A percentile compares a stretch with the other conserved stretches of the same genome.
Evolutionary conservation across 1,140 invertebrate species (phyloP).

Genomic region (Neodiprion virginianus): DNA sequence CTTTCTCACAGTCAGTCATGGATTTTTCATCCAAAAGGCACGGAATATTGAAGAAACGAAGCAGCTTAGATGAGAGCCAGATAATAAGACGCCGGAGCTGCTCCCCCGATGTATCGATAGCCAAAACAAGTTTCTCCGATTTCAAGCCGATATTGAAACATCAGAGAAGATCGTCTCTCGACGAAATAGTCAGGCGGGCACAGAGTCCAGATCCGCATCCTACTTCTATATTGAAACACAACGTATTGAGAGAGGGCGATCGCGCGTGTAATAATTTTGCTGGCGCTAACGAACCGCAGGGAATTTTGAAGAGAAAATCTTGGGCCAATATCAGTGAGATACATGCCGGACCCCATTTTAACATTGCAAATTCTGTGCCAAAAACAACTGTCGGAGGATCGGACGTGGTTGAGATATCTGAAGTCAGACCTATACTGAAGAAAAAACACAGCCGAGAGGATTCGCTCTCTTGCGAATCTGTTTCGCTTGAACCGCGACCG

Average conservation of each 20-base stretch:
- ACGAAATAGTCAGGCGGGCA: conserved; percentile 69
- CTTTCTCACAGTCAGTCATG: conserved; percentile 72
- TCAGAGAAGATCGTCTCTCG: conserved; percentile 72
- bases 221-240: conserved; percentile 74
- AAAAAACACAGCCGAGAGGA: conserved; percentile 70
- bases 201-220: conserved; percentile 62
- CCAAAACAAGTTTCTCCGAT: conserved; percentile 64
- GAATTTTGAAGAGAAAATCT: conserved; percentile 78
- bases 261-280: conserved; percentile 64
- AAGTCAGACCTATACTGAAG: conserved; percentile 81
- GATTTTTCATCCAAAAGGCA: conserved; percentile 70
- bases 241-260: conserved; percentile 67
- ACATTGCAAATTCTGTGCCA: conserved; percentile 73
- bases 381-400: conserved; percentile 67
- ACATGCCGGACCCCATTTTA: conserved; percentile 69
- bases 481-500: conserved; percentile 61
- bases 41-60: conserved; percentile 81
- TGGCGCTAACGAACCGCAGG: conserved; percentile 71
- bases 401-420: conserved; percentile 61
- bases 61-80: conserved; percentile 79
- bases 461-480: conserved; percentile 54
- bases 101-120: conserved; percentile 71
- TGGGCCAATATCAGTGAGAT: conserved; percentile 60
- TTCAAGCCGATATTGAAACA: conserved; percentile 73
- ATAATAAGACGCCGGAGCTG: conserved; percentile 71